Base-by-base conservation (phyloP, 2,113 vertebrate species). In the Corythornis madagascariensis region DNA sequence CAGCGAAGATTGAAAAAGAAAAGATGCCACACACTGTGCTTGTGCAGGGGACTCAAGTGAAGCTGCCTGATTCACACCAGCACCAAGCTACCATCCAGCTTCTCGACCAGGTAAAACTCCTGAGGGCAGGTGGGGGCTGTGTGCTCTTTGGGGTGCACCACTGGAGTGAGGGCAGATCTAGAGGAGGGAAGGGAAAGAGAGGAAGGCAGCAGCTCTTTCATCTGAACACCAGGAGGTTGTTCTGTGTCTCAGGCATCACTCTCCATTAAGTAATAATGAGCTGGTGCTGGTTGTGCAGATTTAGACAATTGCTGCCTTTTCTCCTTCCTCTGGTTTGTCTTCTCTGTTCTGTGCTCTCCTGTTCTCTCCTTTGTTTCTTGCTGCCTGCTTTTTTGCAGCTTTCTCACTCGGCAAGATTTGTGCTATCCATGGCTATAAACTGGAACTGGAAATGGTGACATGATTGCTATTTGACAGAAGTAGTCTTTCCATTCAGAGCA, bases 21-120 rank as follows among this genome's bases (percentile, higher is more conserved):
- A 65, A 55, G 24, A 21, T 42, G 31, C n/a, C 0, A 0, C 25
- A 7, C 65, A 2, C 55, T 77, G 6, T 0, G 74, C 70, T 75
- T 74, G 52, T 35, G 2, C 40, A 10, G 29, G 66, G 3, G 8
- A 16, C 17, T 77, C 0, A 0, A 52, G 43, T 26, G 81, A 33
- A 75, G 77, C 84, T 81, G 29, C 4, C 43, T 38, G 33, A 19
- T 53, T 85, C 59, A 8, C 59, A 52, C 48, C 69, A 72, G 75
- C 43, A 28, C 66, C 84, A 59, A 11, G 11, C 56, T 33, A 13
- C 74, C 63, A 14, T 11, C 47, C 60, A 72, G 63, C 48, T 74
- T 28, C 60, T 38, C 4, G 0, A 40, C 43, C 63, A 10, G 10
- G 43, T 10, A 31, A 9, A 74, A 0, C 16, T 91, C n/a, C 72